Evolutionary conservation across 2,888 invertebrate species (phyloP).

Genomic region (Hesperia comma): DNA sequence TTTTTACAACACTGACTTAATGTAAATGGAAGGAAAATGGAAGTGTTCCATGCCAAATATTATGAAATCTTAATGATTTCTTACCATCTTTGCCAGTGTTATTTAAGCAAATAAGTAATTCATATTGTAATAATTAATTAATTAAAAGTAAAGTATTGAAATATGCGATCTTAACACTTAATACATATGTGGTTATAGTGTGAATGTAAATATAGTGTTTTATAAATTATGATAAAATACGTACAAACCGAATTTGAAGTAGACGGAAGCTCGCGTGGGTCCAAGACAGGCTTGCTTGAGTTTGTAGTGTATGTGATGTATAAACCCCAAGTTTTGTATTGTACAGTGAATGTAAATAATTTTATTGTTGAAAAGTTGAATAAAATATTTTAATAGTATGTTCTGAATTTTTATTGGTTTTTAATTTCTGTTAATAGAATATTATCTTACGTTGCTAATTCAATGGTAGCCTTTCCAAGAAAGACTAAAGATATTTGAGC

Average conservation of each 20-base stretch:
- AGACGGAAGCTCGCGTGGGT: slow-evolving; percentile 53
- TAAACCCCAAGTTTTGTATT: slow-evolving; percentile 44
- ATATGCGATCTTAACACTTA: not conserved
- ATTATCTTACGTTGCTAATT: too few species aligned
- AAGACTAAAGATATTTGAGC: too few species aligned
- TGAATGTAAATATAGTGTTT: slow-evolving; percentile 7
- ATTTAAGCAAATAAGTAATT: not conserved
- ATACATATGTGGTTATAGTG: slow-evolving; percentile 2
- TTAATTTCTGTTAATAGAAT: too few species aligned
- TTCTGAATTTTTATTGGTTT: too few species aligned
- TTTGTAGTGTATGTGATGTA: slow-evolving; percentile 41
- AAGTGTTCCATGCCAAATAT: not conserved
- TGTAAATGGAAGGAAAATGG: not conserved
- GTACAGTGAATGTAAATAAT: slow-evolving; percentile 74
- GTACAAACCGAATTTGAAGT: slow-evolving; percentile 42
- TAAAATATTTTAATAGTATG: slow-evolving; percentile 66
- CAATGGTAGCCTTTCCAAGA: too few species aligned
- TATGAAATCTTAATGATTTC: not conserved
- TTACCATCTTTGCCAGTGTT: slow-evolving; percentile 4
- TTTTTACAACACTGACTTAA: too few species aligned
- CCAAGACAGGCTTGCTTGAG: slow-evolving; percentile 49
- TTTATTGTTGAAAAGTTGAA: slow-evolving; percentile 74
- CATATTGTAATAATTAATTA: too few species aligned
- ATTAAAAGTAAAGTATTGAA: too few species aligned
- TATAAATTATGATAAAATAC: slow-evolving; percentile 25